A percentile compares a stretch with the other conserved stretches of the same genome.
These are phyloP conservation scores for Chymomyza procnemis DNA, from an alignment of 2,888 invertebrate genomes.

Conservation along the genomic window DNA sequence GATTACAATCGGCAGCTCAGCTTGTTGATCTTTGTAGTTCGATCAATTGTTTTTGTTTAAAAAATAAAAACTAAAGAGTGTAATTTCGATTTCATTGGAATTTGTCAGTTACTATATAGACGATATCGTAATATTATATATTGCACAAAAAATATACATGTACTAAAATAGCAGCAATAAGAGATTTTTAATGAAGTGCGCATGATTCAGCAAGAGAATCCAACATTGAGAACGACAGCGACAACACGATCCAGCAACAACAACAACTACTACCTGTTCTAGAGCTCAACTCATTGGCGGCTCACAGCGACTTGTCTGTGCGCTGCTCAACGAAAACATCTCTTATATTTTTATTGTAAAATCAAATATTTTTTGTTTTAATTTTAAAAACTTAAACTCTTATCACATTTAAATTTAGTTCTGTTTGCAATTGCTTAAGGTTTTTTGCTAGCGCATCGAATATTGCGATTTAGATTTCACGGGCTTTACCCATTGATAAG, in stretches of 20 bases:
- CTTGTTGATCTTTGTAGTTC: not conserved
- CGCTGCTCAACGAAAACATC: not conserved
- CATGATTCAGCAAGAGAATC: not conserved
- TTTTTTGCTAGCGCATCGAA: not conserved
- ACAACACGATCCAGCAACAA: not conserved
- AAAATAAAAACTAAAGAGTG: not conserved
- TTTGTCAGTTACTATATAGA: not conserved
- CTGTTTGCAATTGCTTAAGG: not conserved
- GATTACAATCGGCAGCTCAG: not conserved
- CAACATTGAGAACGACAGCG: not conserved
- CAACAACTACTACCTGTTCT: not conserved
- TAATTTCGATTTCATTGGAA: conserved; percentile 26
- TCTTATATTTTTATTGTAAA: no score
- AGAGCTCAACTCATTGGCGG: not conserved
- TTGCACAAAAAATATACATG: not conserved
- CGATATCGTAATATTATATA: not conserved
- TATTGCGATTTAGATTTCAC: not conserved
- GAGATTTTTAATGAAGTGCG: not conserved
- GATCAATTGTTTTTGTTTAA: not conserved
- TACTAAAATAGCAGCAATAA: not conserved
- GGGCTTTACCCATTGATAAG: not conserved
- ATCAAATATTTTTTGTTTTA: not conserved
- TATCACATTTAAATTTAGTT: not conserved
- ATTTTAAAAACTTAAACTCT: not conserved
- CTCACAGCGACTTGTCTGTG: not conserved